Percentiles rank a stretch among this genome's conserved stretches.
Conservation (phyloP, 2,888 invertebrate genomes). For the Polydesmus complanatus region DNA sequence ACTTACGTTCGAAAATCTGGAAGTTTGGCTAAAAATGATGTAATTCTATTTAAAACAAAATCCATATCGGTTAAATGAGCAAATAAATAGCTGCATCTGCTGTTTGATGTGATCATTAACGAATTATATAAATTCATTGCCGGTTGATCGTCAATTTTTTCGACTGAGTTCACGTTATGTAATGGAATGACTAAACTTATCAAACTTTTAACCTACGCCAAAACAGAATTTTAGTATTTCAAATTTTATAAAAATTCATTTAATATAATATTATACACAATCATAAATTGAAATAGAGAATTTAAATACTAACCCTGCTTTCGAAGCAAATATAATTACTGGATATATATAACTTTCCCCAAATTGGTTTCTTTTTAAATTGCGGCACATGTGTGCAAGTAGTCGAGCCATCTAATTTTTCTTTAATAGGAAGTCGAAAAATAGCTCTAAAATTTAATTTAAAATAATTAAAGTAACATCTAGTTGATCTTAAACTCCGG, state of each 20-base stretch:
- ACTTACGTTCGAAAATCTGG: no score
- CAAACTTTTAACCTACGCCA: conserved; percentile 52
- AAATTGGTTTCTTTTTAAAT: conserved; percentile 76
- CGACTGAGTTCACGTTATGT: conserved; percentile 62
- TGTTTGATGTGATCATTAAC: conserved; percentile 66
- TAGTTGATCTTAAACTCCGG: background rate
- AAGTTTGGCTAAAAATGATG: conserved; percentile 63
- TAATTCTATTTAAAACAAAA: conserved; percentile 75
- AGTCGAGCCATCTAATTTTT: conserved; percentile 84
- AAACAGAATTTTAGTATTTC: conserved; percentile 13
- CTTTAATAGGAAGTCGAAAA: conserved; percentile 62
- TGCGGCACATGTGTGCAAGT: conserved; percentile 89
- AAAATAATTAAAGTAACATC: background rate
- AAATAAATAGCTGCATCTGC: conserved; percentile 71
- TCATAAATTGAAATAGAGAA: background rate
- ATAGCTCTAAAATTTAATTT: conserved; percentile 26
- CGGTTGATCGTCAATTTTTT: conserved; percentile 56
- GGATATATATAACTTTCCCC: conserved; percentile 79
- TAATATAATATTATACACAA: background rate
- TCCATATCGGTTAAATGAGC: conserved; percentile 76
- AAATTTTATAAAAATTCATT: background rate
- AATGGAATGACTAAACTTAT: conserved; percentile 81
- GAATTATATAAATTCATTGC: conserved; percentile 46
- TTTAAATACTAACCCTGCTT: conserved; percentile 54
- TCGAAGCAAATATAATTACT: conserved; percentile 92